A percentile compares a stretch with the other conserved stretches of the same genome.
These are phyloP conservation scores for Bombycilla garrulus DNA, from an alignment of 2,113 vertebrate genomes.

Conservation along the genomic window DNA sequence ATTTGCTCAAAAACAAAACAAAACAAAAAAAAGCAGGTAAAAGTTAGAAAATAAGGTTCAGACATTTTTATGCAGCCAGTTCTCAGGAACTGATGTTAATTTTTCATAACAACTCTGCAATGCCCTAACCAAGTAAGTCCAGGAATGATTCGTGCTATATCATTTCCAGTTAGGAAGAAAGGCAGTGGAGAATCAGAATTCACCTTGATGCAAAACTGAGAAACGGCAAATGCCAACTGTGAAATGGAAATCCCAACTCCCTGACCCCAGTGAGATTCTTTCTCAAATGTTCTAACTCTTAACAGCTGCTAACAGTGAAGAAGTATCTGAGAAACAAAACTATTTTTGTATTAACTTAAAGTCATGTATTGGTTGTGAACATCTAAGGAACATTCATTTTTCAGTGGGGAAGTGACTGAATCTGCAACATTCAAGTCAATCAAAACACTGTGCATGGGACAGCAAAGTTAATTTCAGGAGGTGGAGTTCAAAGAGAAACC, in stretches of 20 bases:
- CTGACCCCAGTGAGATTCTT: background rate
- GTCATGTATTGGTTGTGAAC: background rate
- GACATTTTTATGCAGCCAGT: background rate
- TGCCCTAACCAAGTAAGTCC: background rate
- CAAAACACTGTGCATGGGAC: background rate
- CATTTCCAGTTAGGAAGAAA: constrained; percentile 14
- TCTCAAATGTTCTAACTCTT: background rate
- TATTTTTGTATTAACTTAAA: background rate
- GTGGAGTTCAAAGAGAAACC: background rate
- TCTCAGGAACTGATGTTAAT: background rate
- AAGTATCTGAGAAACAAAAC: background rate
- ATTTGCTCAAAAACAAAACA: background rate
- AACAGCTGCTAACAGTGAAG: background rate
- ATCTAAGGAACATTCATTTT: background rate
- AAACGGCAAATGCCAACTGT: background rate
- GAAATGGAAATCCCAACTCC: constrained; percentile 11
- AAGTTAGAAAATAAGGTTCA: background rate
- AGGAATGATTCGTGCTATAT: background rate
- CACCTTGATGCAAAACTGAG: background rate
- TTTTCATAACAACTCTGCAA: constrained; percentile 10
- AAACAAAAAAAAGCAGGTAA: background rate
- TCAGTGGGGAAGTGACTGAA: background rate
- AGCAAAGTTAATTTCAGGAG: background rate
- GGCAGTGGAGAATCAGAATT: background rate
- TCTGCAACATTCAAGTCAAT: background rate